Evolutionary conservation across 2,888 invertebrate species (phyloP).

Genomic region (Dicyrtomina minuta): DNA sequence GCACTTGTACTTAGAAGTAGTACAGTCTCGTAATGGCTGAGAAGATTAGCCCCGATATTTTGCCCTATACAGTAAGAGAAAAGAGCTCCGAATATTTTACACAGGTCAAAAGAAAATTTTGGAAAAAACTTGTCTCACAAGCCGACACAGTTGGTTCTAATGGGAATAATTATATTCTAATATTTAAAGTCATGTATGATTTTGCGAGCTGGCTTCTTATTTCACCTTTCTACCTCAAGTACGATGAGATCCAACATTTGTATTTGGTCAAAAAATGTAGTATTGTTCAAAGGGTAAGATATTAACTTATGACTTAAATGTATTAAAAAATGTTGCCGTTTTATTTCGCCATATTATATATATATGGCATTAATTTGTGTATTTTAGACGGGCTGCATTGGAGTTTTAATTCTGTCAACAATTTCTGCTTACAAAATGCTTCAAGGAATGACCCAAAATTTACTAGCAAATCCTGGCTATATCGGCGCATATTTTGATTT

Average conservation of each 20-base stretch:
- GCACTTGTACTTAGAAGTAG: too few species aligned
- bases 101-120: too few species aligned
- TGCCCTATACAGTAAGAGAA: too few species aligned
- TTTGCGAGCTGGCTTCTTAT: conserved; percentile 2
- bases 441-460: not conserved
- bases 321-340: not conserved
- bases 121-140: too few species aligned
- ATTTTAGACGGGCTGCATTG: conserved; percentile 1
- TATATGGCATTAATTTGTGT: not conserved
- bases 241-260: not conserved
- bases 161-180: too few species aligned
- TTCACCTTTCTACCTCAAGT: not conserved
- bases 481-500: conserved; percentile 24
- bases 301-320: not conserved
- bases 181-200: conserved; percentile 5
- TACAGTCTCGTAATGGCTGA: too few species aligned
- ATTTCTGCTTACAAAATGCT: conserved; percentile 19
- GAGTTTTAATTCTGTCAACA: not conserved
- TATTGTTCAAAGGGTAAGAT: conserved; percentile 4
- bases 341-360: not conserved
- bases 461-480: conserved; percentile 8
- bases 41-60: too few species aligned
- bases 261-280: not conserved
- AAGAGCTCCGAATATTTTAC: too few species aligned
- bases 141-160: too few species aligned